Evolutionary conservation across 2,113 vertebrate species (phyloP), one percentile per base, ranked within the genome.

Genomic region (Saimiri boliviensis): DNA sequence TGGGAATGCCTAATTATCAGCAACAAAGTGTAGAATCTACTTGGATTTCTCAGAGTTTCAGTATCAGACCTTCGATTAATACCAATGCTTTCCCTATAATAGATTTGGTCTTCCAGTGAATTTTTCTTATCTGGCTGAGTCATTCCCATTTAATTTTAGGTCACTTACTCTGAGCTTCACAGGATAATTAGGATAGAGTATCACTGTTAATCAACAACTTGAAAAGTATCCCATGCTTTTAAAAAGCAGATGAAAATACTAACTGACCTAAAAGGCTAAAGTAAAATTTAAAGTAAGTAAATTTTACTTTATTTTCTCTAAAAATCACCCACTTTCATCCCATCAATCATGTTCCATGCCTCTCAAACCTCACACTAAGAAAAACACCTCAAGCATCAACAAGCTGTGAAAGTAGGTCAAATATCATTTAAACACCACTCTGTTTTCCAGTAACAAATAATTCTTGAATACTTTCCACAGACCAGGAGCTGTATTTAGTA

Each of bases 141-240:
- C 92, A 94, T 83, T 96, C 68, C 17, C 77, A 70, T 7, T 95
- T 86, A 95, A 89, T 86, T 94, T 87, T 86, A 97, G 89, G 71
- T 91, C 21, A 92, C 68, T 92, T 93, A 92, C 17, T 47, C 80
- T 74, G 49, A 83, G 8, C 25, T 66, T 92, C 77, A 66, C 11
- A 86, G 81, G 76, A 96, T 19, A 94, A 94, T 58, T 93, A 71
- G 37, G 11, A 83, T 68, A 91, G 14, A 94, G 6, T 77, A 91
- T 82, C 86, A 77, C 2, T 93, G 27, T 85, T 90, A 86, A 95
- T 83, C 90, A 93, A 88, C 30, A 86, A 77, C 87, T 92, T 89
- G 21, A 79, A 93, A 97, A 94, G 66, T 86, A 89, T 47, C n/a
- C 45, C 58, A 56, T 45, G 20, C 9, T 85, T 84, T 84, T 84